Conservation (phyloP, 2,113 vertebrate species). For the Tenrec ecaudatus region DNA sequence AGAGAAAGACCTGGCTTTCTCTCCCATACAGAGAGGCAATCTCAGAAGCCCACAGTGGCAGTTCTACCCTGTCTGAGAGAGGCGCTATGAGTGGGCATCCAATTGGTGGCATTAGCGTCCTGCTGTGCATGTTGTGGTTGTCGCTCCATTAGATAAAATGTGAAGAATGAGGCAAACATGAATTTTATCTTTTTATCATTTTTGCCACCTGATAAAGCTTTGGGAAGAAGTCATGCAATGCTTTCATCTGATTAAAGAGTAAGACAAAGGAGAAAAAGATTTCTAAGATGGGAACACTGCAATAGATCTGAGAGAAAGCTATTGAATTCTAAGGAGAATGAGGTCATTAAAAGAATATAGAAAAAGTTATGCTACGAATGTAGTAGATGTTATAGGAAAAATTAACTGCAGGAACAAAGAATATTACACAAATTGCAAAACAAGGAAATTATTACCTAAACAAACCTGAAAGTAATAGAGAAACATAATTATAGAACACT, state of each 20-base stretch:
- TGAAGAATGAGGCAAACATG: not conserved
- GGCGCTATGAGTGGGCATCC: too few species aligned
- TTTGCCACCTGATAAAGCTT: not conserved
- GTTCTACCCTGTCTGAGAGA: too few species aligned
- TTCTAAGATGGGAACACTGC: accelerated
- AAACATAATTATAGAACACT: not conserved
- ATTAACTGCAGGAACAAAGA: not conserved
- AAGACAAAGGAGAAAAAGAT: not conserved
- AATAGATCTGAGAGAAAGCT: not conserved
- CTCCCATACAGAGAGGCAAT: too few species aligned
- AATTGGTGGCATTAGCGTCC: too few species aligned
- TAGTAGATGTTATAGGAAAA: not conserved
- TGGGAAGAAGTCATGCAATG: not conserved
- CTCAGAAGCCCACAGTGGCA: too few species aligned
- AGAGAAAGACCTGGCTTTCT: too few species aligned
- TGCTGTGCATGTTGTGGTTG: not conserved
- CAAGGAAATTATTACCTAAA: conserved; percentile 6
- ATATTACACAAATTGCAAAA: conserved; percentile 22
- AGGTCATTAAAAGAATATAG: too few species aligned
- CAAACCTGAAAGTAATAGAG: not conserved
- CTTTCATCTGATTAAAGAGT: not conserved
- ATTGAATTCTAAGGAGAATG: not conserved
- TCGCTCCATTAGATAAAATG: not conserved
- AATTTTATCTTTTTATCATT: not conserved
- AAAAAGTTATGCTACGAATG: not conserved